Conservation (phyloP, 2,888 invertebrate species). For the Matsumyia berberina region DNA sequence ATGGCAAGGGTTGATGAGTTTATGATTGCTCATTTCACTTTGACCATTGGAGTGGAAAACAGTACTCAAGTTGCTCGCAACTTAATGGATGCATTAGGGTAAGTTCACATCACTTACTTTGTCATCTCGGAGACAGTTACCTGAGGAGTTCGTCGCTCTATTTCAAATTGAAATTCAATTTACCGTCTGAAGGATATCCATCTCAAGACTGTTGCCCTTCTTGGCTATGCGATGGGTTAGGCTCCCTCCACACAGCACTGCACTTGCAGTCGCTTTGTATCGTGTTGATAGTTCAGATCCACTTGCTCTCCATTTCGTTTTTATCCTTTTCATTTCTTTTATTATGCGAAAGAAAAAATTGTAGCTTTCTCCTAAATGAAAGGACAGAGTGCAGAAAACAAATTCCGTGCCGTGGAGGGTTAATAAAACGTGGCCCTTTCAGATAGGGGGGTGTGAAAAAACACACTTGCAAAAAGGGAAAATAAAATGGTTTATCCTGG, state of each 20-base stretch:
- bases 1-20: conserved; percentile 44
- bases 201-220: conserved; percentile 30
- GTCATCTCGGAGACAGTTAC: conserved; percentile 2
- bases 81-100: conserved; percentile 59
- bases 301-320: not conserved
- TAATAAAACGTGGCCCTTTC: conserved; percentile 57
- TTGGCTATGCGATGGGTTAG: not conserved
- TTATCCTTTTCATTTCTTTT: conserved; percentile 38
- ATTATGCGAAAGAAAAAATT: conserved; percentile 30
- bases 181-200: conserved; percentile 50
- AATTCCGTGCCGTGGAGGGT: conserved; percentile 49
- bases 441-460: conserved; percentile 15
- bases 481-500: conserved; percentile 21
- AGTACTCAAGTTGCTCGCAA: conserved; percentile 48
- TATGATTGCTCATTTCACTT: conserved; percentile 62
- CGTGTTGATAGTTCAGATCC: conserved; percentile 15
- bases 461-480: conserved; percentile 9
- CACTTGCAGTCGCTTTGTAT: conserved; percentile 30
- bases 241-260: conserved; percentile 7
- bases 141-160: conserved; percentile 7
- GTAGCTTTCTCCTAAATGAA: conserved; percentile 44
- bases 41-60: conserved; percentile 55
- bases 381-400: conserved; percentile 47
- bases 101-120: conserved; percentile 58
- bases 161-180: conserved; percentile 69